Evolutionary conservation across 2,797 vertebrate genomes (phyloP).

Genomic region (Chrysocyon brachyurus): DNA sequence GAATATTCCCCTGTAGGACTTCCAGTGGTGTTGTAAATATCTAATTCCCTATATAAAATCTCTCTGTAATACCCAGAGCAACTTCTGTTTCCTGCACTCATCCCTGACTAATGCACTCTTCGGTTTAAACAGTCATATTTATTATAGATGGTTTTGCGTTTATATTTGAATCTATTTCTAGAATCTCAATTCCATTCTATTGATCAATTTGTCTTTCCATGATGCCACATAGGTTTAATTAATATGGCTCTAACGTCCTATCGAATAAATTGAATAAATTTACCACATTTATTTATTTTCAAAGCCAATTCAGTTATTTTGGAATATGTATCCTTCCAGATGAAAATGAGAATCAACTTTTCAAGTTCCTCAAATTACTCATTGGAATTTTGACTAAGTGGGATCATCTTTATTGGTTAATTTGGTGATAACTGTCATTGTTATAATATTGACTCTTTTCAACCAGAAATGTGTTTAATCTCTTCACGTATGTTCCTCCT

Average conservation of each 20-base stretch:
- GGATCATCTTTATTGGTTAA: not conserved
- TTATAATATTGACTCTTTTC: not conserved
- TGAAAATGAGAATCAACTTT: not conserved
- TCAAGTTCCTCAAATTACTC: not conserved
- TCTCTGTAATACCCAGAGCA: not conserved
- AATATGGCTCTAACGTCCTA: not conserved
- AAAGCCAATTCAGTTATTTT: not conserved
- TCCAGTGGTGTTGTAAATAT: too few species aligned
- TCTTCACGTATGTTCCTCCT: not conserved
- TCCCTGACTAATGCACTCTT: not conserved
- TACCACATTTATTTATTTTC: not conserved
- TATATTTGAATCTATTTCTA: not conserved
- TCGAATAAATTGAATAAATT: not conserved
- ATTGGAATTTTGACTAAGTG: slow-evolving; percentile 24
- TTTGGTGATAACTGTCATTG: not conserved
- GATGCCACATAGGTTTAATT: not conserved
- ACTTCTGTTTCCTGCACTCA: not conserved
- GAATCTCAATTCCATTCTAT: not conserved
- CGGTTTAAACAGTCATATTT: not conserved
- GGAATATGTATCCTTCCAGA: not conserved
- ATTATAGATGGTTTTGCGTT: not conserved
- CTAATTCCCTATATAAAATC: not conserved
- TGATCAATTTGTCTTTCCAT: not conserved
- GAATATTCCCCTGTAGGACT: not conserved
- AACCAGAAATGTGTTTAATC: not conserved